Conservation (phyloP, 2,888 invertebrate genomes). For the Opisthograptis luteolata region DNA sequence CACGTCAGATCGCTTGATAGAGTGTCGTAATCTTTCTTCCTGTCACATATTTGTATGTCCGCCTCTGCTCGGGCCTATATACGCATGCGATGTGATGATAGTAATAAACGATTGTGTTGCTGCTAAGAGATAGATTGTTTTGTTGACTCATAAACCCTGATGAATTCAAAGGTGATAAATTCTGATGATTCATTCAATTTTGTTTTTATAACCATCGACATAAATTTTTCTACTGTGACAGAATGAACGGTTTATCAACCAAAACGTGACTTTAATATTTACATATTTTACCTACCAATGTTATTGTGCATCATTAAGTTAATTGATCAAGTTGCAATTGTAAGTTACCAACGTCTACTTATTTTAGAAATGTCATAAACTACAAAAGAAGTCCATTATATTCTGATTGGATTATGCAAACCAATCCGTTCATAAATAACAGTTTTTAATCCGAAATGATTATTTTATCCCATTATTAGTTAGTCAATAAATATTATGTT, state of each 20-base stretch:
- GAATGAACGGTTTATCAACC: neutral
- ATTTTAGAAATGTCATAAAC: slow-evolving; percentile 12
- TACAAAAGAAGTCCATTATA: slow-evolving; percentile 16
- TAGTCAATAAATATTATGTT: too few relatives aligned
- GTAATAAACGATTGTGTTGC: slow-evolving; percentile 36
- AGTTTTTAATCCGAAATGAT: slow-evolving; percentile 53
- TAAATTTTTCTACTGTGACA: neutral
- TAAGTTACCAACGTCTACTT: slow-evolving; percentile 28
- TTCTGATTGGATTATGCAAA: slow-evolving; percentile 54
- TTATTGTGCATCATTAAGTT: slow-evolving; percentile 26
- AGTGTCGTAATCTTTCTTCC: slow-evolving; percentile 69
- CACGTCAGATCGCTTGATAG: slow-evolving; percentile 64
- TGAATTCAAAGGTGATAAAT: slow-evolving; percentile 29
- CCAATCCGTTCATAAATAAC: slow-evolving; percentile 51
- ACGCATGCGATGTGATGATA: slow-evolving; percentile 36
- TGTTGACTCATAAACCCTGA: slow-evolving; percentile 40
- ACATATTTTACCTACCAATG: too few relatives aligned
- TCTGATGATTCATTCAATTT: slow-evolving; percentile 37
- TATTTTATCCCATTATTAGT: slow-evolving; percentile 55
- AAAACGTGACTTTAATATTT: neutral
- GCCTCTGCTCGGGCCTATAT: slow-evolving; percentile 42
- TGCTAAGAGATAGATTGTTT: slow-evolving; percentile 35
- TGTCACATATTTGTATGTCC: slow-evolving; percentile 62
- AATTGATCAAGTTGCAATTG: slow-evolving; percentile 32
- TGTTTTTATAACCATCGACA: slow-evolving; percentile 19